phyloP scores from a whole-genome alignment of 2,888 invertebrate genomes.

The Bimastos eiseni region DNA sequence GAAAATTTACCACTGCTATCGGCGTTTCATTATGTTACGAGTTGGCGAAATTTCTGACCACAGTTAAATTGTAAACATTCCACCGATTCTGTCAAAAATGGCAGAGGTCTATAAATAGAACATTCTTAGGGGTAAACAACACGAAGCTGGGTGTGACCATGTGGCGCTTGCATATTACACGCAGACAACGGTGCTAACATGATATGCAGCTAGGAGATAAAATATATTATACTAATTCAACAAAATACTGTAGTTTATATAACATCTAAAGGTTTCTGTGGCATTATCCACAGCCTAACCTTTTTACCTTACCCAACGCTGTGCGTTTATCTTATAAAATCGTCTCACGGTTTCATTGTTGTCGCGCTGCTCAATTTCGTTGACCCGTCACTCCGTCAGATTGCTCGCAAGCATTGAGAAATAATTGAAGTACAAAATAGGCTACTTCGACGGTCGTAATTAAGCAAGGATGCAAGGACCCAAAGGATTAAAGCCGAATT shows the following conservation, averaged over 20 bases:
- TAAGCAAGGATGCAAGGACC: too few relatives aligned
- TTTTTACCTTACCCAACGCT: not conserved
- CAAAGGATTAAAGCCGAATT: too few relatives aligned
- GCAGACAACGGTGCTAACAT: too few relatives aligned
- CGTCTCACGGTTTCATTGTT: not conserved
- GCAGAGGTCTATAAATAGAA: conserved; percentile 13
- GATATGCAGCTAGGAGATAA: too few relatives aligned
- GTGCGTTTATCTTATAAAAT: not conserved
- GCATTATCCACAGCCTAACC: not conserved
- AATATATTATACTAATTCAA: not conserved
- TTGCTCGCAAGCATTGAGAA: too few relatives aligned
- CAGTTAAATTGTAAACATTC: not conserved
- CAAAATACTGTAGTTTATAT: not conserved
- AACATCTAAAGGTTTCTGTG: not conserved
- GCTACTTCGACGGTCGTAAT: too few relatives aligned
- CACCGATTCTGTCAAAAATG: not conserved
- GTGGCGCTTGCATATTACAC: too few relatives aligned
- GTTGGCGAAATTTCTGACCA: conserved; percentile 4
- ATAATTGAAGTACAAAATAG: too few relatives aligned
- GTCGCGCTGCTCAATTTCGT: not conserved
- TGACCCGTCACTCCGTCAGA: not conserved
- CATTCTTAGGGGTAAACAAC: not conserved
- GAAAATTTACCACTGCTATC: not conserved
- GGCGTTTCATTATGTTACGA: not conserved
- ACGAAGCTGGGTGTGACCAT: not conserved